Evolutionary conservation across 2,797 vertebrate species (phyloP).

Genomic region (Myioborus melanocephalus): DNA sequence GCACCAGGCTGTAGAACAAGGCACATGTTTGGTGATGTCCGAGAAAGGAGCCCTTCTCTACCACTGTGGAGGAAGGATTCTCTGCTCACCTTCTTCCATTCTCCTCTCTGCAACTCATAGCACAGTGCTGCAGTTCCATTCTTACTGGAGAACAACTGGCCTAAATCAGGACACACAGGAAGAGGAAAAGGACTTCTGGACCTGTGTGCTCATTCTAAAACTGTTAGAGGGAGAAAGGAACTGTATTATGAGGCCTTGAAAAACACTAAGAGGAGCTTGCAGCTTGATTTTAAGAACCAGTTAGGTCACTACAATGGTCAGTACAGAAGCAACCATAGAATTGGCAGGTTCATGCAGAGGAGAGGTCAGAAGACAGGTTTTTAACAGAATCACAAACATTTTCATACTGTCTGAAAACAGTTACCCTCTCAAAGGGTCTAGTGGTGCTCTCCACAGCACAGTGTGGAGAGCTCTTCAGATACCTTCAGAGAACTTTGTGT

Average conservation of each 20-base stretch:
- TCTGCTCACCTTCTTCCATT: not conserved
- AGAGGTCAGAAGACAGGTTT: not conserved
- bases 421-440: not conserved
- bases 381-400: not conserved
- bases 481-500: not conserved
- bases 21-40: not conserved
- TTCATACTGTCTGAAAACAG: not conserved
- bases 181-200: not conserved
- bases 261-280: not conserved
- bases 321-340: not conserved
- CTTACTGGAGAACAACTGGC: not conserved
- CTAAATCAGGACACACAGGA: not conserved
- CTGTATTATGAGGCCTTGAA: not conserved
- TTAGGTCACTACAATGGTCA: not conserved
- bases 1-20: not conserved
- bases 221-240: not conserved
- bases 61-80: not conserved
- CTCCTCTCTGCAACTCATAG: not conserved
- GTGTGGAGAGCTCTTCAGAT: not conserved
- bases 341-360: not conserved
- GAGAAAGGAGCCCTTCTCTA: not conserved
- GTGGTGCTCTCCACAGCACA: not conserved
- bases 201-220: not conserved
- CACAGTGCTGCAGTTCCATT: fast-evolving
- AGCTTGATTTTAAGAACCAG: not conserved